Evolutionary conservation across 2,888 invertebrate species (phyloP).

Genomic region (Acheta domesticus): DNA sequence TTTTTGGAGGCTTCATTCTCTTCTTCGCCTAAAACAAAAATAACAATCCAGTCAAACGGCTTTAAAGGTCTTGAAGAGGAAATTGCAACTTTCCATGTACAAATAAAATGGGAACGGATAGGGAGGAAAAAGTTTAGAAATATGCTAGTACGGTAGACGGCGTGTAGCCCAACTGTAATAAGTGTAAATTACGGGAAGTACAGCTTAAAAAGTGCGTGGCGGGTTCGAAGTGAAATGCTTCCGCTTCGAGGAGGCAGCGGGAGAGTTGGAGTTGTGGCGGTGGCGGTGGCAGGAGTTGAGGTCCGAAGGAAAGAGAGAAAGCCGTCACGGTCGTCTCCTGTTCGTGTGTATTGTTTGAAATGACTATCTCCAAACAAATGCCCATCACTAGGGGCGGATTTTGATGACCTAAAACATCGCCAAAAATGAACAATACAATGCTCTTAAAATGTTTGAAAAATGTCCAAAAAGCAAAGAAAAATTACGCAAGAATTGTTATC

Average conservation of each 20-base stretch:
- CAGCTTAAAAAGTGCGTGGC: background rate
- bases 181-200: slow-evolving; percentile 10
- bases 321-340: too few relatives aligned
- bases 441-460: too few relatives aligned
- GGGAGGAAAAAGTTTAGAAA: background rate
- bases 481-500: too few relatives aligned
- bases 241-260: background rate
- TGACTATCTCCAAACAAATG: too few relatives aligned
- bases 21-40: background rate
- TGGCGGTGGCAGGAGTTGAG: too few relatives aligned
- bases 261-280: too few relatives aligned
- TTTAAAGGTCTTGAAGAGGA: background rate
- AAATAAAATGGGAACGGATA: background rate
- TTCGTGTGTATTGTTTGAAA: too few relatives aligned
- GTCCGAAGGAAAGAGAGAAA: too few relatives aligned
- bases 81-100: background rate
- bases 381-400: too few relatives aligned
- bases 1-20: background rate
- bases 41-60: slow-evolving; percentile 18
- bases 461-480: too few relatives aligned
- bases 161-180: background rate
- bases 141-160: background rate
- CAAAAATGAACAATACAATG: too few relatives aligned
- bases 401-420: too few relatives aligned
- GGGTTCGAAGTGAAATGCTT: background rate